These are phyloP conservation scores for Odocoileus hemionus DNA, from an alignment of 2,113 vertebrate genomes.

Conservation along the genomic window DNA sequence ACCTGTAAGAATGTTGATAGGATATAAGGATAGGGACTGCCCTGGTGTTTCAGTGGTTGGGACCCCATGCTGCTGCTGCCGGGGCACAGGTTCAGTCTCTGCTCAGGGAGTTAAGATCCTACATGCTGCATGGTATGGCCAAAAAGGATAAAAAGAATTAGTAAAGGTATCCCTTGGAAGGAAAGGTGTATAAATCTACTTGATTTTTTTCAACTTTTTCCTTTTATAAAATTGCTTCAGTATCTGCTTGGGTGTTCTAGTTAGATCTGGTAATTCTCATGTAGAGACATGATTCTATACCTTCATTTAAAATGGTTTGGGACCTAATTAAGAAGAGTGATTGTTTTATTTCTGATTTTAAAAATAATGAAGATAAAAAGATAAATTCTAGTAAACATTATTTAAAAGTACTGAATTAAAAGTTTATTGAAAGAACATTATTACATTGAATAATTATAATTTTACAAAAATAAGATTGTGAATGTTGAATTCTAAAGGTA, in stretches of 20 bases:
- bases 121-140: not conserved
- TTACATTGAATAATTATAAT: not conserved
- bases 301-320: constrained; percentile 2
- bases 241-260: not conserved
- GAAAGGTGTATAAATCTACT: not conserved
- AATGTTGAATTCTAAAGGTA: constrained; percentile 24
- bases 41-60: not conserved
- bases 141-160: not conserved
- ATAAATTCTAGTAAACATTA: not conserved
- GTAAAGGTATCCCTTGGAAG: constrained; percentile 14
- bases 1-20: constrained; percentile 17
- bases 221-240: constrained; percentile 32
- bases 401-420: constrained; percentile 8
- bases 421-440: not conserved
- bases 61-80: not conserved
- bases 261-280: constrained; percentile 10
- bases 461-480: not conserved
- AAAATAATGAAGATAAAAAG: constrained; percentile 9
- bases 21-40: not conserved
- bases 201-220: not conserved
- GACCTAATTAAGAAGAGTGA: not conserved
- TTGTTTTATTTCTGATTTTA: constrained; percentile 20
- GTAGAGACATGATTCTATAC: not conserved
- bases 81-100: not conserved
- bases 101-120: not conserved